phyloP scores from a whole-genome alignment of 2,113 vertebrate genomes.

The Pyxicephalus adspersus region DNA sequence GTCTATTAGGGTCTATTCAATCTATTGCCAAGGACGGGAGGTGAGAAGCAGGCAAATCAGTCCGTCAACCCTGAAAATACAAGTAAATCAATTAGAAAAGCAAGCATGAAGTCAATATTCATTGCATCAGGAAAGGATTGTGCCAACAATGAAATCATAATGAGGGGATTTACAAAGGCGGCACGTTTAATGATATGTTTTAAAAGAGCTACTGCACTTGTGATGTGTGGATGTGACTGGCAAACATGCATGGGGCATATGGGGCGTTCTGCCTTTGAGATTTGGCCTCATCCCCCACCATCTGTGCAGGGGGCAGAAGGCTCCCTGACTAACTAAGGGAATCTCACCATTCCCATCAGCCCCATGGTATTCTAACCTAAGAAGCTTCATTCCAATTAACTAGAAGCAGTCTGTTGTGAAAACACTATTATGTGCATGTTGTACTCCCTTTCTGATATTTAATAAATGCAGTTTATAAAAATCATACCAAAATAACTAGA shows the following conservation, averaged over 20 bases:
- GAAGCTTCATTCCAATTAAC: conserved; percentile 37
- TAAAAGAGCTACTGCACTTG: conserved; percentile 67
- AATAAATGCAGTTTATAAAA: too few relatives aligned
- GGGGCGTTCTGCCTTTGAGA: conserved; percentile 62
- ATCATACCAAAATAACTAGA: too few relatives aligned
- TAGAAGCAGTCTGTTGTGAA: not conserved
- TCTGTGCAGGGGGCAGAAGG: conserved; percentile 69
- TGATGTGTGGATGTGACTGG: conserved; percentile 64
- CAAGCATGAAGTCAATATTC: conserved; percentile 80
- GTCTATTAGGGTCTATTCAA: conserved; percentile 74
- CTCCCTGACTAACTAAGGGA: conserved; percentile 63
- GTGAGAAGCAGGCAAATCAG: conserved; percentile 66
- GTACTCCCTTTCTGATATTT: too few relatives aligned
- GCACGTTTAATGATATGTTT: conserved; percentile 66
- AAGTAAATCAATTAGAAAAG: conserved; percentile 83
- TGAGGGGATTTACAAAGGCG: conserved; percentile 72
- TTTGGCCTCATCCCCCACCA: conserved; percentile 62
- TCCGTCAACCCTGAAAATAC: conserved; percentile 62
- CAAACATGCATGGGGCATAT: conserved; percentile 62
- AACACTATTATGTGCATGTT: not conserved
- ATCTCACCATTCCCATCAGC: conserved; percentile 59
- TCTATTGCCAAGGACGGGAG: conserved; percentile 69
- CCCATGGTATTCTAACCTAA: conserved; percentile 5
- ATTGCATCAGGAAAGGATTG: conserved; percentile 63
- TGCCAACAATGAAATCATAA: conserved; percentile 77